Evolutionary conservation across 2,888 invertebrate genomes (phyloP).

Genomic region (Taphrorychus bicolor): DNA sequence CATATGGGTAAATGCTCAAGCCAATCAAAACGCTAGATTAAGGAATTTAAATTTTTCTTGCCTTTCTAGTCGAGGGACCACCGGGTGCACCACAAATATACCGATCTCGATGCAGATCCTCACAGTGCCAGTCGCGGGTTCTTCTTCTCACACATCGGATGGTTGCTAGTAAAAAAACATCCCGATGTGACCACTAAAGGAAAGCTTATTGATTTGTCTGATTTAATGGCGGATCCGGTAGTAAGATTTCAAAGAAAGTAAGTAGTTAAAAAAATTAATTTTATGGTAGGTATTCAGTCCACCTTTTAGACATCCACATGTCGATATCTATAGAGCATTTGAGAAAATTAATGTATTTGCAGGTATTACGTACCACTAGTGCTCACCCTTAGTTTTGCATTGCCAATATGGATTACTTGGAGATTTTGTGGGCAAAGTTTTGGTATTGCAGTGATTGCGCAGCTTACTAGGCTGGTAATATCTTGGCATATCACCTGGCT

Average conservation of each 20-base stretch:
- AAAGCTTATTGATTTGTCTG: slow-evolving; percentile 84
- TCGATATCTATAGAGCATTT: too few species aligned
- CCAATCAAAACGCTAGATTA: background rate
- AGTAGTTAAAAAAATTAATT: too few species aligned
- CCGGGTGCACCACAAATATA: slow-evolving; percentile 88
- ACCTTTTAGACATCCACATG: too few species aligned
- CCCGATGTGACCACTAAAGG: slow-evolving; percentile 88
- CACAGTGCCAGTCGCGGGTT: slow-evolving; percentile 86
- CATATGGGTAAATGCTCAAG: slow-evolving; percentile 73
- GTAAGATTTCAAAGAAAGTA: slow-evolving; percentile 89
- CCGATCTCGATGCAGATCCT: slow-evolving; percentile 88
- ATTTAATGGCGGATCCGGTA: slow-evolving; percentile 82
- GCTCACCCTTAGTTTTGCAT: slow-evolving; percentile 77
- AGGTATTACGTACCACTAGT: slow-evolving; percentile 80
- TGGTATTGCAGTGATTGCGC: slow-evolving; percentile 74
- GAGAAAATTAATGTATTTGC: too few species aligned
- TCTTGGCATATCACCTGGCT: slow-evolving; percentile 89
- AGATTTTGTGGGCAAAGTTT: slow-evolving; percentile 69
- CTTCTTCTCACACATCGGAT: slow-evolving; percentile 95
- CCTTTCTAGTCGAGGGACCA: slow-evolving; percentile 83
- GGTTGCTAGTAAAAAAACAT: slow-evolving; percentile 89
- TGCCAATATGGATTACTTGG: slow-evolving; percentile 81
- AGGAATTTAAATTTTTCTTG: too few species aligned
- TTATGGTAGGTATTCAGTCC: too few species aligned
- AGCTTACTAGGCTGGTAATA: slow-evolving; percentile 79